Base-by-base conservation (phyloP, 2,113 vertebrate genomes). In the Indicator maculatus region DNA sequence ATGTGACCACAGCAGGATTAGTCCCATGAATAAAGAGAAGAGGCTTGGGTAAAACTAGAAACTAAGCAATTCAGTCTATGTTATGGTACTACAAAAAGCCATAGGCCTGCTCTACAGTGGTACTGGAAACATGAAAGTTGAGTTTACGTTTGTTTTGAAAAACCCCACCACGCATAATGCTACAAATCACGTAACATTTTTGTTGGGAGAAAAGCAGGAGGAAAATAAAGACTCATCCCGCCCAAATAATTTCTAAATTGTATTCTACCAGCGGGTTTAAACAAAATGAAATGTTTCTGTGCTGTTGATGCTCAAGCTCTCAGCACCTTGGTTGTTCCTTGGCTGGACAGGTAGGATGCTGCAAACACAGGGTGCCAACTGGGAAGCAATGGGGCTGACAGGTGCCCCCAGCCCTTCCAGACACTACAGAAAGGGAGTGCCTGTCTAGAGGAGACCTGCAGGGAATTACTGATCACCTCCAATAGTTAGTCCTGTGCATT, bases 121-220 rank as follows among this genome's bases (percentile, higher is more conserved):
- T 16, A 41, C 6, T 45, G 44, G 24, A 74, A n/a, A 27, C 45
- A 17, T 21, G 64, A 87, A 64, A 69, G 52, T 28, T 12, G 19
- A 4, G 4, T 60, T 90, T 30, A 38, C 36, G 16, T 58, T 79
- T 87, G 11, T 31, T 69, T 30, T 52, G 16, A 28, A 88, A 75
- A 90, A 38, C 5, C 44, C 19, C 3, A 13, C 0, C 1, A 79
- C 12, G n/a, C 0, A 0, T n/a, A 64, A 45, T 38, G 5, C 3
- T 83, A 16, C 0, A 1, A 85, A 47, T 3, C 16, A 45, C 0
- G 0, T 27, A 58, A 36, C 33, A 6, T 4, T 86, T 94, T 73
- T 70, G 8, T 27, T 8, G 23, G 11, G 16, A 6, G 8, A 26
- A 28, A 19, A 44, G 3, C 4, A 8, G 6, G 7, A 39, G 44